phyloP scores from a whole-genome alignment of 2,888 invertebrate species.

The Zaprionus obscuricornis region DNA sequence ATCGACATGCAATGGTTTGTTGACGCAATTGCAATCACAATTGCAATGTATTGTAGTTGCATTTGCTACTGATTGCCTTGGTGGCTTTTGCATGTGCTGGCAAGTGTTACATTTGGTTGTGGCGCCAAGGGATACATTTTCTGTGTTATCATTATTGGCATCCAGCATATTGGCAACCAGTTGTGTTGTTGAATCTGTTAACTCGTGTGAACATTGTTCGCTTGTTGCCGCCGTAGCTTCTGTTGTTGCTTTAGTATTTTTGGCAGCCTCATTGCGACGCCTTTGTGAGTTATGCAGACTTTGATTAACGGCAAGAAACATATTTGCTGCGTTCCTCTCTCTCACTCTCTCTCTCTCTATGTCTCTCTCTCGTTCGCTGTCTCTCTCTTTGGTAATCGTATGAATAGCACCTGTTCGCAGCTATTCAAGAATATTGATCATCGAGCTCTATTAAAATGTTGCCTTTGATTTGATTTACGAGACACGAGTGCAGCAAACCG shows the following conservation, averaged over 20 bases:
- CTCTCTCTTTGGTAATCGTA: neutral
- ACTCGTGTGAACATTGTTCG: slow-evolving; percentile 9
- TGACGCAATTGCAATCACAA: slow-evolving; percentile 50
- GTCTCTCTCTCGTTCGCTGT: no score
- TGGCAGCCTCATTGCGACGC: slow-evolving; percentile 27
- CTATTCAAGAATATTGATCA: slow-evolving; percentile 17
- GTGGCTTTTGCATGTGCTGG: slow-evolving; percentile 40
- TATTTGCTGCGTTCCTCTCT: slow-evolving; percentile 42
- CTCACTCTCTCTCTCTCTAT: neutral
- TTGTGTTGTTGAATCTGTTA: slow-evolving; percentile 51
- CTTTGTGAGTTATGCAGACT: slow-evolving; percentile 60
- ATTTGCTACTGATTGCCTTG: neutral
- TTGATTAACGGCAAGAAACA: slow-evolving; percentile 81
- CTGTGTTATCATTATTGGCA: neutral
- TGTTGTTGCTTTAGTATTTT: slow-evolving; percentile 18
- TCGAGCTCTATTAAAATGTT: slow-evolving; percentile 23
- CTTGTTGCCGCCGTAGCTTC: slow-evolving; percentile 5
- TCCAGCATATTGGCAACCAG: slow-evolving; percentile 49
- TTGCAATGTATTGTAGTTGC: slow-evolving; percentile 26
- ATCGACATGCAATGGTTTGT: slow-evolving; percentile 13
- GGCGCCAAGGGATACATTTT: neutral
- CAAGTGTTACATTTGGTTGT: slow-evolving; percentile 30
- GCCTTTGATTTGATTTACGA: slow-evolving; percentile 63
- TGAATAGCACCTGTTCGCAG: slow-evolving; percentile 37
- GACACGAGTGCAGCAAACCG: slow-evolving; percentile 42